phyloP scores from a whole-genome alignment of 2,797 vertebrate species.

The Gobio occitaniae region DNA sequence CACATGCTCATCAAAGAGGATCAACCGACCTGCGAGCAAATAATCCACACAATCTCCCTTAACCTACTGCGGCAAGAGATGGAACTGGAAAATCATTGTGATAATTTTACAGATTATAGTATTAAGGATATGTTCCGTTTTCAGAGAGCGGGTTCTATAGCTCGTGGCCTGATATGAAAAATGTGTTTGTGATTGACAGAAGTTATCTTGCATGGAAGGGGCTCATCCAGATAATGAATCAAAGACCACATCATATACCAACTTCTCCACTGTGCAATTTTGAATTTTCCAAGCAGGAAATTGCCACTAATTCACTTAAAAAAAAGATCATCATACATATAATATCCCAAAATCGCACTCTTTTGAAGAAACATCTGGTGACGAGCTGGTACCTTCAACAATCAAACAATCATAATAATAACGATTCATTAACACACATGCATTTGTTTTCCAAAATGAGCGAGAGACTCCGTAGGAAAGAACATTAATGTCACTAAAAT shows the following conservation, averaged over 20 bases:
- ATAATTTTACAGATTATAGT: neutral
- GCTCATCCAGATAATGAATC: slow-evolving; percentile 27
- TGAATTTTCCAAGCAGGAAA: neutral
- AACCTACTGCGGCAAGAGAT: neutral
- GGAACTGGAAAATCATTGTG: slow-evolving; percentile 6
- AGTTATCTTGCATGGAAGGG: slow-evolving; percentile 2
- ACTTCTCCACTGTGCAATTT: neutral
- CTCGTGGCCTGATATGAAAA: neutral
- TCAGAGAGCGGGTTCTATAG: neutral
- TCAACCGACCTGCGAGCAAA: slow-evolving; percentile 20
- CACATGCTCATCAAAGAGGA: slow-evolving; percentile 11
- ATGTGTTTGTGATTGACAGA: slow-evolving; percentile 16
- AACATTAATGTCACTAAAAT: slow-evolving; percentile 41
- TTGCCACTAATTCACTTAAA: neutral
- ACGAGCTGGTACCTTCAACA: slow-evolving; percentile 2
- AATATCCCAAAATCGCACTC: neutral
- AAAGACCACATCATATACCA: neutral
- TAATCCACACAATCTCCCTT: slow-evolving; percentile 13
- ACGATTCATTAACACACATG: slow-evolving; percentile 32
- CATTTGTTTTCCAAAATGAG: slow-evolving; percentile 21
- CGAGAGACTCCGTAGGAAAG: neutral
- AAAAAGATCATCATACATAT: neutral
- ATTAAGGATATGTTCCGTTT: slow-evolving; percentile 6
- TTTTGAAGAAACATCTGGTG: slow-evolving; percentile 4
- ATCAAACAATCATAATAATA: neutral